Evolutionary conservation across 1,140 invertebrate genomes (phyloP).

Genomic region (Planococcus citri): DNA sequence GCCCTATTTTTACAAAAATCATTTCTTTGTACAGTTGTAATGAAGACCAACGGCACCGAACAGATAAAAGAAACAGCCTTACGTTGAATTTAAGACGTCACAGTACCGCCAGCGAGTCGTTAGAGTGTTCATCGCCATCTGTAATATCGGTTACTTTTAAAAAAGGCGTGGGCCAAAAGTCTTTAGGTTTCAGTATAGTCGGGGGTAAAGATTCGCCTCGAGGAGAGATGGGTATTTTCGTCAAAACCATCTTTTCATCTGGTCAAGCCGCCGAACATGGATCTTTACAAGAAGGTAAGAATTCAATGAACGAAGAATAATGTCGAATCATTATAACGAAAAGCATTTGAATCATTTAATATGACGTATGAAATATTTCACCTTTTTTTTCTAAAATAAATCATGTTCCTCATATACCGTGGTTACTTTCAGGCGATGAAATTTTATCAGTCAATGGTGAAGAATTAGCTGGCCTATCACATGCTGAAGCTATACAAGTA

Average conservation of each 20-base stretch:
- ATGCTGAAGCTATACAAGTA: conserved; percentile 60
- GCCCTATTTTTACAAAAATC: too few species aligned
- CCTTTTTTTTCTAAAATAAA: too few species aligned
- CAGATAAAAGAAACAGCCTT: neutral
- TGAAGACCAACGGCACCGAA: neutral
- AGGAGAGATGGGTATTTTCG: conserved; percentile 58
- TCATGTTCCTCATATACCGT: too few species aligned
- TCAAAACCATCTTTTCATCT: conserved; percentile 53
- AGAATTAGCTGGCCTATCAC: conserved; percentile 53
- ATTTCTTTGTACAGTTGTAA: neutral
- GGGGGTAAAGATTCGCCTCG: conserved; percentile 56
- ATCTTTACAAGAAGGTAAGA: conserved; percentile 51
- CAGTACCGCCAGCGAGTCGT: neutral
- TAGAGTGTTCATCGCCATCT: neutral
- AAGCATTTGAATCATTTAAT: too few species aligned
- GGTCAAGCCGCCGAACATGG: conserved; percentile 55
- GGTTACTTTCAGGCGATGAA: conserved; percentile 61
- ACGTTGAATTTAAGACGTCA: neutral
- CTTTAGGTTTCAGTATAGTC: conserved; percentile 60
- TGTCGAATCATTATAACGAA: too few species aligned
- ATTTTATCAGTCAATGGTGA: conserved; percentile 63
- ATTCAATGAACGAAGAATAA: conserved; percentile 11
- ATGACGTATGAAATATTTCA: too few species aligned
- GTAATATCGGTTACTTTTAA: conserved; percentile 38
- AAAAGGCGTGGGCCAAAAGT: conserved; percentile 51